Conservation (phyloP, 30 jellyfish, hydroid and myxozoan genomes). For the Hydra vulgaris region DNA sequence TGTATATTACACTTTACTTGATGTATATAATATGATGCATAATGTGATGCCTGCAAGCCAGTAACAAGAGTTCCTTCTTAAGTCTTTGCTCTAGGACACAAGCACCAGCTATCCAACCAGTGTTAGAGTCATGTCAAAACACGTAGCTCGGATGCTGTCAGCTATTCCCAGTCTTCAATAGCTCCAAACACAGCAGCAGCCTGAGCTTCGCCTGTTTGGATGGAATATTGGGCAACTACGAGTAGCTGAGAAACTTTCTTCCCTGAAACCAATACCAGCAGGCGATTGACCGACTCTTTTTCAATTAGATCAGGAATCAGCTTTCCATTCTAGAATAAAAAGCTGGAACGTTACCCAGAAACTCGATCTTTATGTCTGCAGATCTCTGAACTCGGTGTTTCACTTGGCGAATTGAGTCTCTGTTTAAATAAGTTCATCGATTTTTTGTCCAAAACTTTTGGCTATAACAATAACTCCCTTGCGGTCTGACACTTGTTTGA, state of each 20-base stretch:
- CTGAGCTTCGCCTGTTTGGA: not conserved
- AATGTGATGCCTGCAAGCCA: too few relatives aligned
- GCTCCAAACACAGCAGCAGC: not conserved
- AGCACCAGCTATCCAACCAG: not conserved
- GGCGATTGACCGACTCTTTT: too few relatives aligned
- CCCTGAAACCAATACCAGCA: not conserved
- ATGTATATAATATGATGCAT: too few relatives aligned
- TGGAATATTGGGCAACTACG: not conserved
- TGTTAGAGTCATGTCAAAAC: not conserved
- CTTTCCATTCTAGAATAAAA: not conserved
- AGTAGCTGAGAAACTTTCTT: not conserved
- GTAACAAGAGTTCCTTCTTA: too few relatives aligned
- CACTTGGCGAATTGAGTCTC: too few relatives aligned
- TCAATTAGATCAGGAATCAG: not conserved
- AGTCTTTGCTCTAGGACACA: too few relatives aligned
- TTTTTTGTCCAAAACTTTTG: not conserved
- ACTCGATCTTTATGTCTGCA: not conserved
- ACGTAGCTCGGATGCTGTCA: not conserved
- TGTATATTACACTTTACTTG: too few relatives aligned
- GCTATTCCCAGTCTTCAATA: not conserved
- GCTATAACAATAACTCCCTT: not conserved
- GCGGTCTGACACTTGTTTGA: not conserved
- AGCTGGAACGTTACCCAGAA: not conserved
- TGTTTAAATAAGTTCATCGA: not conserved
- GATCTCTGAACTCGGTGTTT: not conserved